Base-by-base conservation (phyloP, 2,797 vertebrate genomes). In the Lacerta viridis region DNA sequence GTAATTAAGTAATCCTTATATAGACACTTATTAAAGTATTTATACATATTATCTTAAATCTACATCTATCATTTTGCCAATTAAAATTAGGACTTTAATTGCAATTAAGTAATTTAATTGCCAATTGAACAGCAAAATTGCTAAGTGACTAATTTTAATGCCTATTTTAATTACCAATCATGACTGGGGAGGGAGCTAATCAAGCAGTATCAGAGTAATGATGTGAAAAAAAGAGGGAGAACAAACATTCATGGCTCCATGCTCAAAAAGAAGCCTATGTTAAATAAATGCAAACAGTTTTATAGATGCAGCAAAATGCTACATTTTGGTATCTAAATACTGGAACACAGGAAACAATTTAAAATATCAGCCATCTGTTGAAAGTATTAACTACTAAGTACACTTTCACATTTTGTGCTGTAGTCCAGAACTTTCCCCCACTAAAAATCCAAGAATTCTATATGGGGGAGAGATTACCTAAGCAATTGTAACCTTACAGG, bases 51-150 rank as follows among this genome's bases (percentile, higher is more conserved):
- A 97, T 97, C 97, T 97, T 98, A 97, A 97, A 98, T 98, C 97
- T 97, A 97, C 97, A 97, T 98, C 97, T 98, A 97, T 98, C 97
- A 97, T 96, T 98, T 98, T 97, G 97, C 97, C 97, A 98, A 98
- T 98, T 98, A 97, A 97, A 98, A 97, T 97, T 97, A 97, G 96
- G 96, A 98, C 97, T 98, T 98, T 98, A 98, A 98, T 98, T 98
- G 97, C 97, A 98, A 98, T 98, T 98, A 98, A 98, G 97, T 97
- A 97, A 98, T 97, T 98, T 98, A 98, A 99, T 98, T 98, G 98
- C 97, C 98, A 98, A 97, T 98, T 98, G 98, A 98, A 98, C 97
- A 96, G 97, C 97, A 97, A 97, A 98, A 98, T 98, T 98, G 98
- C 98, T 98, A 98, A 98, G 98, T 98, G 97, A 98, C 97, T 98